Conservation (phyloP, 2,888 invertebrate genomes). For the Litoditis marina region DNA sequence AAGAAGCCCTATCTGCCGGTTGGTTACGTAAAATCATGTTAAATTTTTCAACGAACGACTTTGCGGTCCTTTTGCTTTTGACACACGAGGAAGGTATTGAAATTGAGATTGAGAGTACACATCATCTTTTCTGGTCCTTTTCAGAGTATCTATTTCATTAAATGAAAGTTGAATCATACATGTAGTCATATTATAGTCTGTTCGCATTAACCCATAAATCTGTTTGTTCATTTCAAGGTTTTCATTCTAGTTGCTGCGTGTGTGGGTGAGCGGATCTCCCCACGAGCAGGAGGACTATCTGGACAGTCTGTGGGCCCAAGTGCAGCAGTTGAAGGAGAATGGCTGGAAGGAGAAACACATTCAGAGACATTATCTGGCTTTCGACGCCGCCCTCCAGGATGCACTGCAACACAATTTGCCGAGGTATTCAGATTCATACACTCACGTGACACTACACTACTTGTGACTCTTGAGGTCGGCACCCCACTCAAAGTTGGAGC, state of each 20-base stretch:
- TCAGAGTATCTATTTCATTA: no score
- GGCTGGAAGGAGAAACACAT: constrained; percentile 72
- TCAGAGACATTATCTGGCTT: constrained; percentile 85
- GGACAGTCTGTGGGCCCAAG: constrained; percentile 92
- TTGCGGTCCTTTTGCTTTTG: no score
- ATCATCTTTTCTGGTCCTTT: no score
- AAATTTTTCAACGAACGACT: neutral
- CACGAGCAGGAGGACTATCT: constrained; percentile 93
- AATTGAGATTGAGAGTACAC: no score
- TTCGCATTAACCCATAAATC: no score
- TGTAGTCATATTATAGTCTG: no score
- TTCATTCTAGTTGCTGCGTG: constrained; percentile 4
- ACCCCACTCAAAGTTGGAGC: no score
- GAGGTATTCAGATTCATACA: constrained; percentile 21
- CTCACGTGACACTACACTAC: no score
- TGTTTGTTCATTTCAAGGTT: neutral
- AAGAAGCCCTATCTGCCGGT: constrained; percentile 79
- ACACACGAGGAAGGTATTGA: no score
- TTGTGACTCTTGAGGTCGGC: no score
- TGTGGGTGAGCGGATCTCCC: constrained; percentile 14
- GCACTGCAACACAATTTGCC: constrained; percentile 90
- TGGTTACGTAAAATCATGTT: neutral
- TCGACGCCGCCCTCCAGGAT: constrained; percentile 89
- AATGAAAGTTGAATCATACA: no score
- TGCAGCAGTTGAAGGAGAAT: constrained; percentile 79